Evolutionary conservation across 1,140 invertebrate genomes (phyloP).

Genomic region (Drosophila kohkoa): DNA sequence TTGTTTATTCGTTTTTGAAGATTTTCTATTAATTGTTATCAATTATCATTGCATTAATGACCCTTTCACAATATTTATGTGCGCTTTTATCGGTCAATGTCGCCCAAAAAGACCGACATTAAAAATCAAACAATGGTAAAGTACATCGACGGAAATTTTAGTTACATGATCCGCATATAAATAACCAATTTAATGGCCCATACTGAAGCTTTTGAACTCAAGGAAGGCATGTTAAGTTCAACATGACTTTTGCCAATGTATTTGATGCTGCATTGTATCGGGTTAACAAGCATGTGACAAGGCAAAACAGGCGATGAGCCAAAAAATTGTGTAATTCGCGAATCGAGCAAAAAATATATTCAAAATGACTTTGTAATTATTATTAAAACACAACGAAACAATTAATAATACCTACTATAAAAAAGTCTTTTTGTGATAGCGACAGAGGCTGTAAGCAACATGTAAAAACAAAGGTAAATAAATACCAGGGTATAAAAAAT

Average conservation of each 20-base stretch:
- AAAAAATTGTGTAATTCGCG: conserved; percentile 4
- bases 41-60: background rate
- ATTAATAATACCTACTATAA: background rate
- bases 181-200: conserved; percentile 34
- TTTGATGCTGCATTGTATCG: conserved; percentile 7
- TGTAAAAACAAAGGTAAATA: background rate
- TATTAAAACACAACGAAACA: background rate
- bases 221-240: background rate
- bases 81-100: conserved; percentile 66
- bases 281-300: conserved; percentile 8
- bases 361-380: background rate
- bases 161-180: conserved; percentile 51
- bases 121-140: conserved; percentile 18
- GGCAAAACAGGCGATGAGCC: background rate
- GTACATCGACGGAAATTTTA: conserved; percentile 15
- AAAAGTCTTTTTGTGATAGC: background rate
- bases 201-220: conserved; percentile 61
- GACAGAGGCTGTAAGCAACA: conserved; percentile 14
- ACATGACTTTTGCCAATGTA: conserved; percentile 5
- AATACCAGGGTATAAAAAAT: conserved; percentile 33
- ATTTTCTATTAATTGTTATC: conserved; percentile 6
- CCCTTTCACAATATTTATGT: conserved; percentile 42
- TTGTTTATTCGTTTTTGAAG: background rate
- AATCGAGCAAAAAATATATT: background rate
- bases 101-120: conserved; percentile 32